Conservation (phyloP, 2,888 invertebrate species). For the Leucophenga maculata region DNA sequence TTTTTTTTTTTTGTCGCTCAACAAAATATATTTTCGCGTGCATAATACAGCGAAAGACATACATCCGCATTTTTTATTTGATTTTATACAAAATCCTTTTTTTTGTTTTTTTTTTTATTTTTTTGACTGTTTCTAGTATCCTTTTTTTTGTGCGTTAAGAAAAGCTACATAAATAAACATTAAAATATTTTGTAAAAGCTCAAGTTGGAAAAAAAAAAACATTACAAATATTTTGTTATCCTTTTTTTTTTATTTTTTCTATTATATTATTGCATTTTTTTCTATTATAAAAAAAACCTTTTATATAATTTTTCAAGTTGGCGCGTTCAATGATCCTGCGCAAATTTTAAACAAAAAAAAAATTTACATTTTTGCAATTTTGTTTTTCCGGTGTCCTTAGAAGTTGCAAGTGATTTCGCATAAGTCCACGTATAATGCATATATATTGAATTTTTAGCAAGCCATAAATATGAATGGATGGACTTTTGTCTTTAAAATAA, state of each 20-base stretch:
- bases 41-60: not conserved
- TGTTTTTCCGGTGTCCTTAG: not conserved
- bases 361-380: not conserved
- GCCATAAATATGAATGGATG: too few species aligned
- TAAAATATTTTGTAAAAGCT: slow-evolving; percentile 58
- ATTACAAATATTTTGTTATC: too few species aligned
- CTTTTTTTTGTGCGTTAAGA: slow-evolving; percentile 13
- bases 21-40: slow-evolving; percentile 15
- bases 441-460: too few species aligned
- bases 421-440: too few species aligned
- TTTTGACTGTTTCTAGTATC: slow-evolving; percentile 17
- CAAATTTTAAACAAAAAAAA: slow-evolving; percentile 8
- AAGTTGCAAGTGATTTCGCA: too few species aligned
- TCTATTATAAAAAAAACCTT: slow-evolving; percentile 9
- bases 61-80: slow-evolving; percentile 13
- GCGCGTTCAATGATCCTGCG: slow-evolving; percentile 34
- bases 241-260: slow-evolving; percentile 14
- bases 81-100: slow-evolving; percentile 34
- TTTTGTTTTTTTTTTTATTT: slow-evolving; percentile 49
- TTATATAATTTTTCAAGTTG: slow-evolving; percentile 16
- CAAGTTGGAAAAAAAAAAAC: too few species aligned
- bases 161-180: slow-evolving; percentile 64
- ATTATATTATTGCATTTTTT: slow-evolving; percentile 28
- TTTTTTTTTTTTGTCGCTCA: not conserved
- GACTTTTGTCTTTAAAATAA: too few species aligned